Evolutionary conservation across 2,888 invertebrate species (phyloP).

Genomic region (Gasteruption jaculator): DNA sequence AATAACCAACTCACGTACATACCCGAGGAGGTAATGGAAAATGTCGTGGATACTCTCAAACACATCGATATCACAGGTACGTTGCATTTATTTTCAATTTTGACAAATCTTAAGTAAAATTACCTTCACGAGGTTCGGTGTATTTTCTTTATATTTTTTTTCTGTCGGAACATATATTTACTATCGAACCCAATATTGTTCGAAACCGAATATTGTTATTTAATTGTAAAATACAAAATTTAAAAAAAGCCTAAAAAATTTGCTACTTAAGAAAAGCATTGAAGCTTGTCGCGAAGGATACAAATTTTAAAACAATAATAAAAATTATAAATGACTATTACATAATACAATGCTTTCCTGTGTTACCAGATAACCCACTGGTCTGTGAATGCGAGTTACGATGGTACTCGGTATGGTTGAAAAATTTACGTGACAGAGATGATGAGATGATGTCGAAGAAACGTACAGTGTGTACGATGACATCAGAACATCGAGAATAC

Average conservation of each 20-base stretch:
- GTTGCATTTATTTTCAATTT: too few species aligned
- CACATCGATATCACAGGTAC: constrained; percentile 87
- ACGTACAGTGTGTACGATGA: constrained; percentile 77
- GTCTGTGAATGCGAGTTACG: constrained; percentile 82
- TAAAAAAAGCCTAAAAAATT: too few species aligned
- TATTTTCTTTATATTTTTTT: too few species aligned
- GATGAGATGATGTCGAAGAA: constrained; percentile 88
- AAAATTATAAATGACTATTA: background rate
- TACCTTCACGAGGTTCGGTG: too few species aligned
- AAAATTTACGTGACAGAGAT: constrained; percentile 73
- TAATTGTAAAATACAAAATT: too few species aligned
- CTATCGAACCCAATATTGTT: too few species aligned
- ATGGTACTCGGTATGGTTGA: constrained; percentile 83
- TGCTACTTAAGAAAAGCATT: too few species aligned
- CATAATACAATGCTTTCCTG: constrained; percentile 1
- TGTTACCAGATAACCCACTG: constrained; percentile 87
- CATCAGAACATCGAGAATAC: constrained; percentile 76
- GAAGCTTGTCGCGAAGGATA: too few species aligned
- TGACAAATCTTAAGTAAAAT: too few species aligned
- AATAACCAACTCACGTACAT: constrained; percentile 82
- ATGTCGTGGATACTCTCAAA: constrained; percentile 78
- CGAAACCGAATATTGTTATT: too few species aligned
- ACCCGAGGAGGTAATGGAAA: constrained; percentile 84
- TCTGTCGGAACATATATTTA: too few species aligned
- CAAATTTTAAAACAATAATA: background rate